Conservation (phyloP, 1,140 invertebrate genomes). For the Sminthurinus signatus region DNA sequence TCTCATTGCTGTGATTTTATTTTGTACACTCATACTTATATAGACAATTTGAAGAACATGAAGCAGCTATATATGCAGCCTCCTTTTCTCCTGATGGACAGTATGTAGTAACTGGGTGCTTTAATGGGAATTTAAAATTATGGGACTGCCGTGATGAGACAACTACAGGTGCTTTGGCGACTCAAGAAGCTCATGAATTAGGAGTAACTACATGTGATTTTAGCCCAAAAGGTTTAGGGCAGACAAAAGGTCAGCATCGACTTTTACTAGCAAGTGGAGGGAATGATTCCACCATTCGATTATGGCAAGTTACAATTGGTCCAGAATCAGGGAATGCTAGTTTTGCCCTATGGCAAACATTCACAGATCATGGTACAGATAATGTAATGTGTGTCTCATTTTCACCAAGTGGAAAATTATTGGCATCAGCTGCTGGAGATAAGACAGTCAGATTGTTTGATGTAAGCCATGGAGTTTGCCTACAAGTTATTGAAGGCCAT, state of each 20-base stretch:
- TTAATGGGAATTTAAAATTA: slow-evolving; percentile 30
- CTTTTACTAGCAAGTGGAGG: slow-evolving; percentile 62
- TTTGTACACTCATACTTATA: background rate
- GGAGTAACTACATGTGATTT: slow-evolving; percentile 63
- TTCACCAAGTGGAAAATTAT: slow-evolving; percentile 52
- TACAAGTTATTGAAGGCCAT: slow-evolving; percentile 55
- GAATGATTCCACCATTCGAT: slow-evolving; percentile 62
- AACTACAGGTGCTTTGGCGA: slow-evolving; percentile 45
- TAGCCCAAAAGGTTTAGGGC: slow-evolving; percentile 46
- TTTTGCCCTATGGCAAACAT: slow-evolving; percentile 42
- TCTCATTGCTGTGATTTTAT: too few relatives aligned
- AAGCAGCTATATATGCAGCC: slow-evolving; percentile 36
- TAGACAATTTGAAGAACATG: slow-evolving; percentile 32
- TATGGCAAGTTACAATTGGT: slow-evolving; percentile 58
- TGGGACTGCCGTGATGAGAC: slow-evolving; percentile 44
- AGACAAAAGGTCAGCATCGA: slow-evolving; percentile 35
- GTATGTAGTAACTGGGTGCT: slow-evolving; percentile 36
- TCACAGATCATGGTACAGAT: slow-evolving; percentile 40
- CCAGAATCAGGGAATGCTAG: slow-evolving; percentile 31
- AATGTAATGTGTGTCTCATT: slow-evolving; percentile 53
- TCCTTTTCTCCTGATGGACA: slow-evolving; percentile 35
- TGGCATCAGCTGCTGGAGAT: slow-evolving; percentile 62
- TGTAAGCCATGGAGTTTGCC: slow-evolving; percentile 45
- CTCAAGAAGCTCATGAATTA: slow-evolving; percentile 59
- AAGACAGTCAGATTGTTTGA: slow-evolving; percentile 66